A percentile compares a stretch with the other conserved stretches of the same genome.
phyloP scores from a whole-genome alignment of 2,888 invertebrate species.

The Octonoba sinensis region DNA sequence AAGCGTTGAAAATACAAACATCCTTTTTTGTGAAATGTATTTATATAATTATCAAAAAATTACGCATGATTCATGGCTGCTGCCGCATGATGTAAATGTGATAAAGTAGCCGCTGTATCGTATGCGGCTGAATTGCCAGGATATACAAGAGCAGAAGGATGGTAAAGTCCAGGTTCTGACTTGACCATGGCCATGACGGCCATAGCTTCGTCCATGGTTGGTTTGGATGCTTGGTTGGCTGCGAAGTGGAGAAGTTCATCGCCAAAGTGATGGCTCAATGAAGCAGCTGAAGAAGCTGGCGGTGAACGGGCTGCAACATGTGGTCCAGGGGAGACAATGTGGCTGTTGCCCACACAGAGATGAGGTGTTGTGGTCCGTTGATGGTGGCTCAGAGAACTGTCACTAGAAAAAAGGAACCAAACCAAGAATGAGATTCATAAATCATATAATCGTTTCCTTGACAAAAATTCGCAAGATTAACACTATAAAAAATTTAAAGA shows the following conservation, averaged over 20 bases:
- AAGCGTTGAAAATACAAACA: too few species aligned
- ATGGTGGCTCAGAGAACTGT: constrained; percentile 46
- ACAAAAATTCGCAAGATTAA: constrained; percentile 1
- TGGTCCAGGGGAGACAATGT: constrained; percentile 33
- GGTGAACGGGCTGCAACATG: constrained; percentile 21
- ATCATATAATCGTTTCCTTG: not conserved
- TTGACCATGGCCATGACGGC: constrained; percentile 64
- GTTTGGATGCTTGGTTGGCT: constrained; percentile 19
- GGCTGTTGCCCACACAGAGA: constrained; percentile 40
- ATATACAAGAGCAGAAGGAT: constrained; percentile 47
- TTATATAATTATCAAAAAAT: not conserved
- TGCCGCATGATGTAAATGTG: constrained; percentile 48
- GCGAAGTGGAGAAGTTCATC: constrained; percentile 42
- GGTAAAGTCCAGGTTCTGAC: constrained; percentile 55
- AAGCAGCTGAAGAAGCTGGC: constrained; percentile 18
- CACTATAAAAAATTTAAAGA: not conserved
- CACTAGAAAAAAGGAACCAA: constrained; percentile 36
- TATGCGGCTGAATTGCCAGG: constrained; percentile 41
- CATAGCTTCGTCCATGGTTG: constrained; percentile 49
- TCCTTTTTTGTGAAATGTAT: too few species aligned
- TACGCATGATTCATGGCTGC: constrained; percentile 38
- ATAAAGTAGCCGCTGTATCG: constrained; percentile 48
- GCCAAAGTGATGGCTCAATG: constrained; percentile 31
- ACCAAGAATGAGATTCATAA: not conserved
- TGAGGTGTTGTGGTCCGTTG: constrained; percentile 44